Percentiles rank a stretch among this genome's conserved stretches.
phyloP scores from a whole-genome alignment of 2,888 invertebrate species.

The Disparrhopalites patrizii region DNA sequence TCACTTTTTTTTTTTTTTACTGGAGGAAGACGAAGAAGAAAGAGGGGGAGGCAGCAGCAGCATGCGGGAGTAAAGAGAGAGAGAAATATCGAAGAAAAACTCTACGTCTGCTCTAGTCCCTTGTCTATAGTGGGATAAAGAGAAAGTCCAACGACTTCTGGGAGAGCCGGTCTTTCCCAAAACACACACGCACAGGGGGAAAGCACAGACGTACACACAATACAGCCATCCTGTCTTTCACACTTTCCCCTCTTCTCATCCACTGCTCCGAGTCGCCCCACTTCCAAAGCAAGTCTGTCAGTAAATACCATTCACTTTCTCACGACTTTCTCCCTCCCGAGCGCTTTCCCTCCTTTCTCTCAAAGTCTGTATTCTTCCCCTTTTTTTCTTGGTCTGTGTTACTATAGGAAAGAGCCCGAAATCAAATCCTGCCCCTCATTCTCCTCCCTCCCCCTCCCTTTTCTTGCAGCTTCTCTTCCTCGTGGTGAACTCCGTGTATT shows the following conservation, averaged over 20 bases:
- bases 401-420: neutral
- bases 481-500: too few species aligned
- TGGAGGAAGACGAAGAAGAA: constrained; percentile 11
- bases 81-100: neutral
- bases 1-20: neutral
- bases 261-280: neutral
- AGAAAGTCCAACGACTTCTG: constrained; percentile 5
- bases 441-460: too few species aligned
- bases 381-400: too few species aligned
- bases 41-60: constrained; percentile 1
- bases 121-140: neutral
- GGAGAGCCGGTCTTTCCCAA: neutral
- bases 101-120: too few species aligned
- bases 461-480: too few species aligned
- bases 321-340: too few species aligned
- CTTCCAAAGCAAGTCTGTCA: too few species aligned
- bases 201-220: too few species aligned
- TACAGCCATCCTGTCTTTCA: neutral
- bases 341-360: too few species aligned
- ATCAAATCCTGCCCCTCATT: neutral
- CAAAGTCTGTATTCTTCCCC: too few species aligned
- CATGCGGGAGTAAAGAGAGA: neutral
- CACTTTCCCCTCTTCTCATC: neutral
- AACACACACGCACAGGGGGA: too few species aligned
- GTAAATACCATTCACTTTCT: too few species aligned